These are phyloP conservation scores for Aricia agestis DNA, from an alignment of 1,140 invertebrate species.

Conservation along the genomic window DNA sequence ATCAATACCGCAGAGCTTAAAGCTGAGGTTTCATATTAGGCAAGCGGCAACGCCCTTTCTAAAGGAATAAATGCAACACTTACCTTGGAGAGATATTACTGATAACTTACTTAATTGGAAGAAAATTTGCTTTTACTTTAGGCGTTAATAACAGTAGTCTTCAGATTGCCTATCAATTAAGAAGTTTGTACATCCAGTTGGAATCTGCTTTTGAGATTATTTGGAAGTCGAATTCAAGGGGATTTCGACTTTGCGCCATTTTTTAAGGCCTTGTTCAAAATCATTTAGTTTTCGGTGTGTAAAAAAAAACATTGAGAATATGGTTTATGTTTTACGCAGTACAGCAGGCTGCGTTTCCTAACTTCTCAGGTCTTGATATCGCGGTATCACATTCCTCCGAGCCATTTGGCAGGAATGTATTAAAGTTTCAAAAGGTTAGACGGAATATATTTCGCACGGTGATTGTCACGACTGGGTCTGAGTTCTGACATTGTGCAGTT, in stretches of 20 bases:
- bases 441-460: slow-evolving; percentile 20
- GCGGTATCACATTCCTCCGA: background rate
- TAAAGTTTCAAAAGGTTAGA: slow-evolving; percentile 14
- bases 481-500: slow-evolving; percentile 11
- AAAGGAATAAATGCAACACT: background rate
- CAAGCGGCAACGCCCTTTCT: slow-evolving; percentile 7
- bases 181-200: too few species aligned
- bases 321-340: background rate
- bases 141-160: too few species aligned
- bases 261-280: too few species aligned
- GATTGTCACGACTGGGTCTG: slow-evolving; percentile 13
- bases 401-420: slow-evolving; percentile 12
- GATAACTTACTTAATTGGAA: background rate
- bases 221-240: too few species aligned
- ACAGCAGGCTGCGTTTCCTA: background rate
- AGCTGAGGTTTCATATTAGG: slow-evolving; percentile 3
- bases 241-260: too few species aligned
- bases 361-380: background rate
- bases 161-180: too few species aligned
- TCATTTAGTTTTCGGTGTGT: too few species aligned
- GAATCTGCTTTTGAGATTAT: too few species aligned
- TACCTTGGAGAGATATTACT: background rate
- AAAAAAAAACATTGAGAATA: too few species aligned
- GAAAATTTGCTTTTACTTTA: background rate
- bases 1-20: background rate